These are phyloP conservation scores for Archilochus colubris DNA, from an alignment of 2,113 vertebrate species.

Conservation along the genomic window DNA sequence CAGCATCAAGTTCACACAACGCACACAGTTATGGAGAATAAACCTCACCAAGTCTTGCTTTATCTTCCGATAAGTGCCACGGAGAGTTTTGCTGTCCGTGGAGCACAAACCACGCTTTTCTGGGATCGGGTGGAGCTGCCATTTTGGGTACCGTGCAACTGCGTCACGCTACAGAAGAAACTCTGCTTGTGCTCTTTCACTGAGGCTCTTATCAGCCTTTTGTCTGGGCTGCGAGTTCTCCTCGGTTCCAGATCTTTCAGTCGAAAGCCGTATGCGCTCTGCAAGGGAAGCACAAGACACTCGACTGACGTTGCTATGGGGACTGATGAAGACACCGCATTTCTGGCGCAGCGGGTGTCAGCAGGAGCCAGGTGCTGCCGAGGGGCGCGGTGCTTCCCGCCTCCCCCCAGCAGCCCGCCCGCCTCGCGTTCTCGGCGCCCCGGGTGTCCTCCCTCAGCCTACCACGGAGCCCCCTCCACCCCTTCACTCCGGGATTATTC, in stretches of 20 bases:
- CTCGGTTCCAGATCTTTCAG: background rate
- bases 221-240: fast-evolving
- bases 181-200: fast-evolving
- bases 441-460: no score
- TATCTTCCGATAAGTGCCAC: fast-evolving
- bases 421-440: no score
- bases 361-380: background rate
- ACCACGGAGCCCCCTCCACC: no score
- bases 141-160: background rate
- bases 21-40: background rate
- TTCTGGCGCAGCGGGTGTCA: fast-evolving
- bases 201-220: background rate
- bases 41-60: fast-evolving
- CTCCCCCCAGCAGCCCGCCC: no score
- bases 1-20: fast-evolving
- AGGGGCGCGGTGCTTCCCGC: background rate
- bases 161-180: fast-evolving
- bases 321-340: background rate
- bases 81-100: fast-evolving
- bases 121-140: background rate
- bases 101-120: fast-evolving
- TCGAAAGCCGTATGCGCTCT: background rate
- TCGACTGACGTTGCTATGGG: background rate
- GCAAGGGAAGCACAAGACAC: background rate
- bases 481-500: no score